These are phyloP conservation scores for Muschampia plurimacula DNA, from an alignment of 2,888 invertebrate genomes.

Conservation along the genomic window DNA sequence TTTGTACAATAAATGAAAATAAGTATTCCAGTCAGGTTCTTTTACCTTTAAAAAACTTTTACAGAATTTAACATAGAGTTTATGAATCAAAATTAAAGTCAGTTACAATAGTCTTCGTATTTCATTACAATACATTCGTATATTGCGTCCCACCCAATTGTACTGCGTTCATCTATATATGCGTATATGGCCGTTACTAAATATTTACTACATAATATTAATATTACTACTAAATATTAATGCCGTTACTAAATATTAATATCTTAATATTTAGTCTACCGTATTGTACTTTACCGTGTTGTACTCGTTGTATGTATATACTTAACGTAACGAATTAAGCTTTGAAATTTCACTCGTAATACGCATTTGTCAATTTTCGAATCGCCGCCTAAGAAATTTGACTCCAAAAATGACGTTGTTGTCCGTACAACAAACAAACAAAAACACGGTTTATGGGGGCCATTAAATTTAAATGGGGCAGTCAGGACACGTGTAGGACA, in stretches of 20 bases:
- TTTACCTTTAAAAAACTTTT: too few species aligned
- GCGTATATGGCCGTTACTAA: too few species aligned
- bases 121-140: too few species aligned
- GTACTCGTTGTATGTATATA: background rate
- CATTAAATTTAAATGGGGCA: slow-evolving; percentile 27
- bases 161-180: too few species aligned
- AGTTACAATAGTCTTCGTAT: background rate
- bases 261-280: too few species aligned
- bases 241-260: too few species aligned
- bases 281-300: background rate
- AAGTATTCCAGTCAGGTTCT: too few species aligned
- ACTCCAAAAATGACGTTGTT: slow-evolving; percentile 9
- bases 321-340: background rate
- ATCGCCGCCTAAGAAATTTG: background rate
- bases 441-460: slow-evolving; percentile 14
- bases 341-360: background rate
- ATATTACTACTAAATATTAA: too few species aligned
- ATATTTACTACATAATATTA: too few species aligned
- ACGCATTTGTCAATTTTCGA: too few species aligned
- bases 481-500: slow-evolving; percentile 21
- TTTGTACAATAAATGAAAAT: too few species aligned
- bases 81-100: background rate
- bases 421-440: slow-evolving; percentile 18
- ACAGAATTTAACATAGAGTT: background rate
- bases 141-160: too few species aligned